A percentile compares a stretch with the other conserved stretches of the same genome.
Conservation (phyloP, 2,888 invertebrate genomes). For the Oscheius sp. region DNA sequence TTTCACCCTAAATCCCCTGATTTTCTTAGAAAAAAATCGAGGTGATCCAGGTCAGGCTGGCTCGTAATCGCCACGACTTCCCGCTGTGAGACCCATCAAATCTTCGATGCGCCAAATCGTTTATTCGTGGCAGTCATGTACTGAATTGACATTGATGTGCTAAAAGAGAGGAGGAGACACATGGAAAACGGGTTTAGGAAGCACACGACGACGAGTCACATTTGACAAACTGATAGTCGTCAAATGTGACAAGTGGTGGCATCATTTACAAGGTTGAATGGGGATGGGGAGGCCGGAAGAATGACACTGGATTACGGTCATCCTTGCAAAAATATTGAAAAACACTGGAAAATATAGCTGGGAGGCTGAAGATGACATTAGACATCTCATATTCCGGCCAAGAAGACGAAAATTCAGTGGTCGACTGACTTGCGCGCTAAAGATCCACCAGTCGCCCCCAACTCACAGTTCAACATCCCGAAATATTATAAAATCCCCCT, state of each 20-base stretch:
- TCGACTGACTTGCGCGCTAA: no score
- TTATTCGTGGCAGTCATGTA: slow-evolving; percentile 15
- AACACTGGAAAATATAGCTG: no score
- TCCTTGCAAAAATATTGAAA: no score
- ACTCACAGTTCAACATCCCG: no score
- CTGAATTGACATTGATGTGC: slow-evolving; percentile 28
- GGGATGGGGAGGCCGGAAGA: background rate
- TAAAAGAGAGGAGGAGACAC: slow-evolving; percentile 28
- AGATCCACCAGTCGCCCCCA: no score
- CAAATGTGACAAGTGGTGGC: background rate
- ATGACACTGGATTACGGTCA: background rate
- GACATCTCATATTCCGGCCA: no score
- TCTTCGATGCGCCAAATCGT: slow-evolving; percentile 29
- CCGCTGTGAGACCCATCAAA: slow-evolving; percentile 28
- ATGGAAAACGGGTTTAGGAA: slow-evolving; percentile 13
- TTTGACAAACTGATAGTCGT: background rate
- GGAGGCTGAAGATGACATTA: no score
- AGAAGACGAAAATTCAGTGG: no score
- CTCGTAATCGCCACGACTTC: background rate
- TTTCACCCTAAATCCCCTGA: slow-evolving; percentile 12
- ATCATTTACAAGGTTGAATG: background rate
- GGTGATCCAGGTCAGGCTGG: background rate
- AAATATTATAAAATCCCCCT: no score
- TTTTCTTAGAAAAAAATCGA: background rate
- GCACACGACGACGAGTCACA: background rate